Base-by-base conservation (phyloP, 2,797 vertebrate genomes). In the Gorsachius magnificus region DNA sequence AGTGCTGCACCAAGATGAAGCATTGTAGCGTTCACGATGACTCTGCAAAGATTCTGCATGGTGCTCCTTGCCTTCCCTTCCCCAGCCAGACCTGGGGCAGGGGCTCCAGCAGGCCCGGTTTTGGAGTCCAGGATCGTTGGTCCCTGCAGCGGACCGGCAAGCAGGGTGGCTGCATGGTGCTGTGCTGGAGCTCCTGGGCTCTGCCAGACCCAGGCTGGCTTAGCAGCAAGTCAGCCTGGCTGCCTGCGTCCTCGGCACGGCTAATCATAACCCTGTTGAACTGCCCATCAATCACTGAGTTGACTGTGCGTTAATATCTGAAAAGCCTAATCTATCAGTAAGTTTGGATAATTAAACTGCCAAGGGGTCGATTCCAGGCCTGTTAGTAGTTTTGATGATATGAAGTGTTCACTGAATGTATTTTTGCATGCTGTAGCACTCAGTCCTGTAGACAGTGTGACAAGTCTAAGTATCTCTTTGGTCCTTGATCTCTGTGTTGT, bases 1-100 rank as follows among this genome's bases (percentile, higher is more conserved):
- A 5, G 26, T 81, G 77, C 70, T 58, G 54, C 43, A 38, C 66
- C 7, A n/a, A 65, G 77, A 35, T 78, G 11, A 71, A 54, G 46
- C 2, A 0, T n/a, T 10, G n/a, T 85, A n/a, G 11, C 2, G 0
- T 28, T 91, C 29, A 13, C 0, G 5, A 33, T 82, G 70, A 76
- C 66, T 61, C 41, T 77, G 38, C 63, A 28, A 65, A 70, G 65
- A 43, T 43, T 31, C 64, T 81, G 61, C 3, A 0, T n/a, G 7
- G 25, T 25, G 35, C 56, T 92, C 53, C 25, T 56, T 80, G 60
- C 56, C 70, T 84, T 85, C 64, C 28, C 36, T 66, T 77, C 16
- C 57, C 18, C 57, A 24, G n/a, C 35, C 28, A 13, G 78, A 8
- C 41, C 10, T 57, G 70, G n/a, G 58, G 12, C n/a, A 65, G 84